Percentiles rank a stretch among this genome's conserved stretches.
Evolutionary conservation across 2,888 invertebrate genomes (phyloP).

Genomic region (Euzophera pinguis): DNA sequence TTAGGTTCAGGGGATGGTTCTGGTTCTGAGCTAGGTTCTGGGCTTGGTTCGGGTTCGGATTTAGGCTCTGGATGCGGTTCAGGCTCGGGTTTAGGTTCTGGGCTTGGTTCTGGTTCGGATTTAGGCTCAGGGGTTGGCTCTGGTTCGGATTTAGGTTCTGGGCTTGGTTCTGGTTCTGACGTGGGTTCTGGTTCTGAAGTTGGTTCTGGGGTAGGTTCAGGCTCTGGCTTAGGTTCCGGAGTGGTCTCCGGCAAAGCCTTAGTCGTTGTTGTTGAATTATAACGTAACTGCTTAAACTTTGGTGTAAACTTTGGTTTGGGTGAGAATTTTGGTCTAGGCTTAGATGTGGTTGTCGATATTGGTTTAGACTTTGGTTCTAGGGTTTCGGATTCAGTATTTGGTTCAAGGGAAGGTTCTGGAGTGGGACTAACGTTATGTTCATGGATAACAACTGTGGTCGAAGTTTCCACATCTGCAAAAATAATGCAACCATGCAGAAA

Average conservation of each 20-base stretch:
- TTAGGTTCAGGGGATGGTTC: constrained; percentile 53
- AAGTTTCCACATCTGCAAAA: constrained; percentile 71
- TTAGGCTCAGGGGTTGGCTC: constrained; percentile 59
- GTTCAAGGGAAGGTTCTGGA: constrained; percentile 51
- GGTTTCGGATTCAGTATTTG: constrained; percentile 23
- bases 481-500: constrained; percentile 66
- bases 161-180: constrained; percentile 60
- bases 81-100: constrained; percentile 58
- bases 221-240: constrained; percentile 52
- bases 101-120: constrained; percentile 41
- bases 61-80: constrained; percentile 53
- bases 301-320: constrained; percentile 35
- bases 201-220: constrained; percentile 58
- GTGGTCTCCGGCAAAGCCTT: constrained; percentile 52
- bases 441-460: constrained; percentile 49
- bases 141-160: constrained; percentile 57
- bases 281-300: constrained; percentile 33
- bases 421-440: constrained; percentile 45
- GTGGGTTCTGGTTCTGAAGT: constrained; percentile 68
- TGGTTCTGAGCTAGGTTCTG: constrained; percentile 53
- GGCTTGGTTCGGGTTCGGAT: constrained; percentile 44
- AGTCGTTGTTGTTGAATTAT: constrained; percentile 35
- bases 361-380: constrained; percentile 28
- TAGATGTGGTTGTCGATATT: constrained; percentile 25
- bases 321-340: constrained; percentile 18